These are phyloP conservation scores for Leucopsar rothschildi DNA, from an alignment of 2,113 vertebrate species.

Conservation along the genomic window DNA sequence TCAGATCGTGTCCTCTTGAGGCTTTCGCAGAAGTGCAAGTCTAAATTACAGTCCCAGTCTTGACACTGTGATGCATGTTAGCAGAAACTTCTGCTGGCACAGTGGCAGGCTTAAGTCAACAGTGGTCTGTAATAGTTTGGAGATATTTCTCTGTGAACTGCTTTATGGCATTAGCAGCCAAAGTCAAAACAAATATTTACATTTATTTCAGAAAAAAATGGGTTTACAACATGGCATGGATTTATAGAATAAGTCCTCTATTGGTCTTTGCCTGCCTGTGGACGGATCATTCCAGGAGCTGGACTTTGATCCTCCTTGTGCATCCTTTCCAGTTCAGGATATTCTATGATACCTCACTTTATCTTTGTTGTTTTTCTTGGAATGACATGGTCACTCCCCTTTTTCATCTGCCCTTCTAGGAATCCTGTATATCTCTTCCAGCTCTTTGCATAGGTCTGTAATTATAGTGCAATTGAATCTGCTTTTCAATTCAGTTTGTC, in stretches of 20 bases:
- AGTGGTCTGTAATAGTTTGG: neutral
- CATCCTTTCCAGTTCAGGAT: neutral
- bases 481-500: neutral
- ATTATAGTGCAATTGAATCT: neutral
- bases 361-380: neutral
- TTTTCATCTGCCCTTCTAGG: neutral
- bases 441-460: neutral
- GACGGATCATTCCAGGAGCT: neutral
- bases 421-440: neutral
- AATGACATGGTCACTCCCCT: neutral
- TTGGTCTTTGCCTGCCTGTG: neutral
- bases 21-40: neutral
- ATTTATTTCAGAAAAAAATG: neutral
- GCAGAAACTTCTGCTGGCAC: neutral
- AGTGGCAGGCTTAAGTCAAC: neutral
- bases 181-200: neutral
- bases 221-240: neutral
- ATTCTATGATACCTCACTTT: neutral
- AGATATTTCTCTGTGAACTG: neutral
- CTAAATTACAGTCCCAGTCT: neutral
- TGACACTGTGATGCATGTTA: neutral
- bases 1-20: neutral
- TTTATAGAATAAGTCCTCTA: neutral
- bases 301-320: neutral
- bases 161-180: neutral